phyloP scores from a whole-genome alignment of 2,113 vertebrate genomes.

The Crotalus helleri region DNA sequence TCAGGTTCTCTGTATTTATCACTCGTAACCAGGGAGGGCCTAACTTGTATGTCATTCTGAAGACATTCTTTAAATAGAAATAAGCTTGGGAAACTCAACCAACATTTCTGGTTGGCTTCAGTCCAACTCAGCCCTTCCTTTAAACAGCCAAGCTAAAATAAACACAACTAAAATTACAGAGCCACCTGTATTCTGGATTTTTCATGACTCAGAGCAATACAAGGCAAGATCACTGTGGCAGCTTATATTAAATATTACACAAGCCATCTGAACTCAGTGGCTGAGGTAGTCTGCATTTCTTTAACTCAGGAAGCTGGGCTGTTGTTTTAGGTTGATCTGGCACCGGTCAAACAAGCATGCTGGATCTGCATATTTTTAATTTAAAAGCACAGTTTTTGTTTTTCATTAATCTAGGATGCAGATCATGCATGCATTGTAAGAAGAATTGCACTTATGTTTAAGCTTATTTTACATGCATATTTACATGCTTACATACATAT shows the following conservation, averaged over 20 bases:
- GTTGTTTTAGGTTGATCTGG: not conserved
- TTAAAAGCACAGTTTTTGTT: not conserved
- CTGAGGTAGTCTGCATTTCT: not conserved
- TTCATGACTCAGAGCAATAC: not conserved
- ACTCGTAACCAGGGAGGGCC: not conserved
- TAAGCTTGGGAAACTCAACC: not conserved
- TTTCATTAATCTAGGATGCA: not conserved
- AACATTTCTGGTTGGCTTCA: not conserved
- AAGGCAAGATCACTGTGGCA: rapidly evolving
- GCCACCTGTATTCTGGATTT: not conserved
- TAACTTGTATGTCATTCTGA: rapidly evolving
- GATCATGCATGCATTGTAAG: not conserved
- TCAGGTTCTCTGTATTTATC: not conserved
- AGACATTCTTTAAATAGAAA: slow-evolving; percentile 1
- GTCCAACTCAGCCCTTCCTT: slow-evolving; percentile 22
- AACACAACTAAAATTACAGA: not conserved
- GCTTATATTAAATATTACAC: rapidly evolving
- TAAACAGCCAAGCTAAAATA: not conserved
- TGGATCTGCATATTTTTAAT: not conserved
- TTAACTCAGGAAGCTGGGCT: not conserved
- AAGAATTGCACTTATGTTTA: not conserved
- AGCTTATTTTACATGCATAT: not conserved
- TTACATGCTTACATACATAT: not conserved
- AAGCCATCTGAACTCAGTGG: not conserved
- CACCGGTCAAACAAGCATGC: rapidly evolving